Base-by-base conservation (phyloP, 2,113 vertebrate species). In the Dissostichus mawsoni region DNA sequence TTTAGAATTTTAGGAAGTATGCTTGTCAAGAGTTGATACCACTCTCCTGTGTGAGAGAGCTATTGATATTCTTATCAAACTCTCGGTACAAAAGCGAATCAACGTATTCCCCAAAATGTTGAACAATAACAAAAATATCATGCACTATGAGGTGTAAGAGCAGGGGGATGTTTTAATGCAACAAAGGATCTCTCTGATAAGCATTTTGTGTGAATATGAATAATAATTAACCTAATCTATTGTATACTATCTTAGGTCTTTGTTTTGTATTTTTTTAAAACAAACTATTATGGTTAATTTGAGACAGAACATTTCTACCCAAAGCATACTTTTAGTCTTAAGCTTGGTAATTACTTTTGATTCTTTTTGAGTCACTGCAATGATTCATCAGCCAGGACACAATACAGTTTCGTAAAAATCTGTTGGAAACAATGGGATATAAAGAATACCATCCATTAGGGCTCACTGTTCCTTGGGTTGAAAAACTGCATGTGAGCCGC, bases 401-500 rank as follows among this genome's bases (percentile, higher is more conserved):
- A 83, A 72, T 77, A 67, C 45, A 74, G 33, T 48, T 63, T 57
- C 50, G 77, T 72, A 36, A 84, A 29, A 62, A 78, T 6, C 56
- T 67, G 20, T 10, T 67, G 52, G 53, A 52, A 72, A 51, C 66
- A 74, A 81, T n/a, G 3, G 5, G 80, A 89, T 11, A 68, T 62
- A 57, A 83, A 79, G 33, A 67, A 74, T 16, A 78, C 11, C 29
- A 58, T 84, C 76, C 51, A 81, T 84, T 78, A 51, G 55, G 48
- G 20, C 44, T 51, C 4, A 25, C n/a, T 66, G 61, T 41, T 71
- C 72, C 79, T 58, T 44, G 47, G 65, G 65, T 82, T 82, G 57
- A 84, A 82, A 65, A 74, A 83, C 81, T 82, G 87, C 70, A 57
- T 84, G 83, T 79, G 69, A 84, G 57, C 81, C 50, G 51, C 81